These are phyloP conservation scores for Eudasyphora cyanicolor DNA, from an alignment of 2,888 invertebrate species.

Conservation along the genomic window DNA sequence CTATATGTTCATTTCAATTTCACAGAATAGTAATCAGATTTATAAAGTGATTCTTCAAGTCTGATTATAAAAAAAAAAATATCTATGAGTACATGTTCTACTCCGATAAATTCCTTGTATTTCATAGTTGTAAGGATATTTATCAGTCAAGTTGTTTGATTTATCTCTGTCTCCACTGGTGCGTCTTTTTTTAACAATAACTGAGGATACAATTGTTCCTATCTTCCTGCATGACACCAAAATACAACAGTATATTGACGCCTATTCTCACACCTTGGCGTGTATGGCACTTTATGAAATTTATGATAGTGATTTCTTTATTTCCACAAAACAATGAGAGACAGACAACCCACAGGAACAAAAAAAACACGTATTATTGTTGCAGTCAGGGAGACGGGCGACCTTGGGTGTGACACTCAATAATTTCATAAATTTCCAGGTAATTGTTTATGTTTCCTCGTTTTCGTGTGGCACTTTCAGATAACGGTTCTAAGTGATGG, in stretches of 20 bases:
- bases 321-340: conserved; percentile 25
- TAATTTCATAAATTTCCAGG: conserved; percentile 63
- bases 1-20: too few relatives aligned
- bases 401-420: conserved; percentile 20
- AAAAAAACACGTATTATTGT: too few relatives aligned
- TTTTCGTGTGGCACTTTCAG: conserved; percentile 21
- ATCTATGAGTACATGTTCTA: not conserved
- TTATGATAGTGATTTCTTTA: conserved; percentile 71
- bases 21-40: not conserved
- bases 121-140: not conserved
- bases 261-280: conserved; percentile 61
- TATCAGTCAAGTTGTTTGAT: not conserved
- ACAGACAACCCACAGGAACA: not conserved
- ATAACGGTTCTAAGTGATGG: conserved; percentile 45
- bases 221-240: not conserved
- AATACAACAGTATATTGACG: conserved; percentile 1
- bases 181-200: not conserved
- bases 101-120: not conserved
- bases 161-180: not conserved
- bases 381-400: not conserved
- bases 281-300: conserved; percentile 77
- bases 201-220: not conserved
- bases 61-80: not conserved
- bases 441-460: conserved; percentile 34
- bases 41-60: not conserved